Evolutionary conservation across 2,113 vertebrate species (phyloP).

Genomic region (Bufo gargarizans): DNA sequence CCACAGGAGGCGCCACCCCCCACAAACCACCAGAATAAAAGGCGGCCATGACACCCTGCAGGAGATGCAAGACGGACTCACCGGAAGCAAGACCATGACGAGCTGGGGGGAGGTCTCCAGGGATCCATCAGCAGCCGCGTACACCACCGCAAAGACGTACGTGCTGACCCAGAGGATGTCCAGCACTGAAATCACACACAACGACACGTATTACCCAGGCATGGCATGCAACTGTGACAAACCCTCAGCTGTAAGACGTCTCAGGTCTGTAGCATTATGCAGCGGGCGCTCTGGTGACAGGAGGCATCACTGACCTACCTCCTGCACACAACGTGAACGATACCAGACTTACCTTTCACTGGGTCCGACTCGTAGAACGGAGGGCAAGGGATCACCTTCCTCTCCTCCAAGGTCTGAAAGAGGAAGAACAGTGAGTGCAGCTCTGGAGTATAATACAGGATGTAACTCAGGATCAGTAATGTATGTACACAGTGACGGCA

Average conservation of each 20-base stretch:
- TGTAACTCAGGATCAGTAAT: too few relatives aligned
- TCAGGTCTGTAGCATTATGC: too few relatives aligned
- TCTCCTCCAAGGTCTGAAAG: slow-evolving; percentile 87
- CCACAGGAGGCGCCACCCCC: neutral
- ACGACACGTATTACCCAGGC: neutral
- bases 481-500: too few relatives aligned
- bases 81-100: slow-evolving; percentile 87
- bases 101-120: slow-evolving; percentile 89
- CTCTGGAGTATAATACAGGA: neutral
- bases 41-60: neutral
- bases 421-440: neutral
- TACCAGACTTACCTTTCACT: slow-evolving; percentile 82
- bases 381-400: slow-evolving; percentile 91
- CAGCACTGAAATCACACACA: slow-evolving; percentile 77
- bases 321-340: too few relatives aligned
- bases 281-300: too few relatives aligned
- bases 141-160: slow-evolving; percentile 87
- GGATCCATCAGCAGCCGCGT: slow-evolving; percentile 87
- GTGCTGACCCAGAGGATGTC: slow-evolving; percentile 95
- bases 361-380: slow-evolving; percentile 88
- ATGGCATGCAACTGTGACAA: neutral
- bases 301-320: too few relatives aligned
- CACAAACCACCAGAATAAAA: neutral
- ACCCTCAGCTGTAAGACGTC: neutral
- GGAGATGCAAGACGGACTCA: slow-evolving; percentile 67